Percentiles rank a stretch among this genome's conserved stretches.
These are phyloP conservation scores for Chrysogorgia sp. DNA, from an alignment of 92 coral and sea anemone species.

Conservation along the genomic window DNA sequence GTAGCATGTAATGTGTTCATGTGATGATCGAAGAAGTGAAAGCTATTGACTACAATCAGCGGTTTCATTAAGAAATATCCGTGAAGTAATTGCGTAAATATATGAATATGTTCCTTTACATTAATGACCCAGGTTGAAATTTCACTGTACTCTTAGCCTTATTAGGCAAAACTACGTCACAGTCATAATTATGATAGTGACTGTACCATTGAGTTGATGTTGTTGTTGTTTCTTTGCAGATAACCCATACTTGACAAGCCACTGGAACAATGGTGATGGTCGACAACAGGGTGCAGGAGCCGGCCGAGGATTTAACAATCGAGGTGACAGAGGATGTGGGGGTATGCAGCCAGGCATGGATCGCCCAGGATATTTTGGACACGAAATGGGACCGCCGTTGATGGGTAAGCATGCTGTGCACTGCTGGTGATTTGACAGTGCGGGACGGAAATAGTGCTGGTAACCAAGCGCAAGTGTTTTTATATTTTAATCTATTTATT, in stretches of 20 bases:
- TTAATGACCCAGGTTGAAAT: too few relatives aligned
- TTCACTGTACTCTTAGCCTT: too few relatives aligned
- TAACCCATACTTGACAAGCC: conserved; percentile 66
- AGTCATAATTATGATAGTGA: too few relatives aligned
- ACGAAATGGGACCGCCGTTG: conserved; percentile 86
- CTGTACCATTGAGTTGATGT: background rate
- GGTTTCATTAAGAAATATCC: too few relatives aligned
- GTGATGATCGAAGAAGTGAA: too few relatives aligned
- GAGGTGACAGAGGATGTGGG: conserved; percentile 90
- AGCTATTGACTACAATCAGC: too few relatives aligned
- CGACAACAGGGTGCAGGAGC: conserved; percentile 65
- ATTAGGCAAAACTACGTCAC: too few relatives aligned
- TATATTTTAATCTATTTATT: too few relatives aligned
- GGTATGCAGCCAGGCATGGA: conserved; percentile 92
- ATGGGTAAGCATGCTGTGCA: conserved; percentile 67
- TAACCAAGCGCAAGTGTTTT: background rate
- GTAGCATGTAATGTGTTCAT: too few relatives aligned
- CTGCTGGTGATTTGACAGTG: too few relatives aligned
- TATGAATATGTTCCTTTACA: too few relatives aligned
- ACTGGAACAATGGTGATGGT: conserved; percentile 53
- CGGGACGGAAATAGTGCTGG: conserved; percentile 1
- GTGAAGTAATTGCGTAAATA: too few relatives aligned
- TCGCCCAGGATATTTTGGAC: conserved; percentile 73
- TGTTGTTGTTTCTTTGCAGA: conserved; percentile 32
- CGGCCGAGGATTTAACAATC: conserved; percentile 71